Evolutionary conservation across 1,140 invertebrate species (phyloP), one percentile per base, ranked within the genome.

Genomic region (Cecropterus lyciades): DNA sequence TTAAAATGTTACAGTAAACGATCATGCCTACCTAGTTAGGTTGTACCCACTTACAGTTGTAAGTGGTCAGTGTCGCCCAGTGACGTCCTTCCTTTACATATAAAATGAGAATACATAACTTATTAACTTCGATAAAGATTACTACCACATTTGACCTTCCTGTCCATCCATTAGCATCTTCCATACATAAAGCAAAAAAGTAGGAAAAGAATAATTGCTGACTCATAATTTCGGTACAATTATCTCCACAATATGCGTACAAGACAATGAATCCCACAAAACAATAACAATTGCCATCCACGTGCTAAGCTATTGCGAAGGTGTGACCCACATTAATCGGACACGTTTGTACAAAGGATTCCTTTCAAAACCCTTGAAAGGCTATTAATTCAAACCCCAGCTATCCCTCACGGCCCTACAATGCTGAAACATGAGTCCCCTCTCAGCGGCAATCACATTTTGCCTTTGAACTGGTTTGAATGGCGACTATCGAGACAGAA

Each of bases 291-390:
- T 27, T 24, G 24, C 48, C 11, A 17, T n/a, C 48, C 20, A 49
- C 48, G 48, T 52, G 24, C 13, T 52, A 52, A 52, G 49, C 27
- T 24, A 20, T 40, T 51, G 49, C 37, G 27, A 33, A 52, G 27
- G 49, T 52, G 24, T 33, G 24, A 40, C 62, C 37, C 63, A 56
- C 63, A 65, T 65, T 49, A 65, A 65, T 56, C 64, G 64, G 55
- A 65, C 62, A 53, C 51, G 27, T 37, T 53, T 49, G 49, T 45
- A 43, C 27, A 55, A 65, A 53, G 52, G 64, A 65, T 48, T 62
- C 52, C 51, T 65, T 46, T 65, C 52, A 49, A 48, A 49, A 20
- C 40, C 52, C 55, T 53, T 53, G 24, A 56, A 48, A 49, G 52
- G 64, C 52, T 65, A 56, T 65, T 65, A 65, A 37, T 56, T 65